Conservation (phyloP, 2,113 vertebrate species). For the Dicaeum eximium region DNA sequence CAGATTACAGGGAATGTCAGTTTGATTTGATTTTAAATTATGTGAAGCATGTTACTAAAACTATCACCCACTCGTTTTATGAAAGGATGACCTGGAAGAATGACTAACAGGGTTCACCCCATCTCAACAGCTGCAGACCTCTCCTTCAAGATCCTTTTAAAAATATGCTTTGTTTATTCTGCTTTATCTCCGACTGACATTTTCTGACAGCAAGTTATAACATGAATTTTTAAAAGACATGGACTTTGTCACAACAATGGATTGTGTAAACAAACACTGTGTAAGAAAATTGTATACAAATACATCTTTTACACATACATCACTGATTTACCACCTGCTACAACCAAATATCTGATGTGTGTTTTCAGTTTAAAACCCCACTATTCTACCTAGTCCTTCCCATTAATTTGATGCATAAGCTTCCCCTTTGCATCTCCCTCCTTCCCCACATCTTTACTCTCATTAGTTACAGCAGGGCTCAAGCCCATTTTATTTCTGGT, state of each 20-base stretch:
- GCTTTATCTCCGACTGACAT: background rate
- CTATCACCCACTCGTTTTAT: background rate
- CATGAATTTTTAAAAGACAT: background rate
- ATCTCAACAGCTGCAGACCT: background rate
- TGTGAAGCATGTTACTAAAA: background rate
- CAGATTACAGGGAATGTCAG: background rate
- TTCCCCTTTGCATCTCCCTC: background rate
- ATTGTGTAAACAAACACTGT: background rate
- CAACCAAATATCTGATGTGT: background rate
- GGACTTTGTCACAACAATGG: background rate
- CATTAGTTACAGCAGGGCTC: background rate
- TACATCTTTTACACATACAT: background rate
- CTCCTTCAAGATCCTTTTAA: background rate
- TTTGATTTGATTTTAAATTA: background rate
- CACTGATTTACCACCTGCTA: background rate
- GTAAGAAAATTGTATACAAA: background rate
- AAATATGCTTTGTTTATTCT: background rate
- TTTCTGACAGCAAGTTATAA: background rate
- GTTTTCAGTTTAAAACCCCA: background rate
- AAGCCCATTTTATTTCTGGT: conserved; percentile 14
- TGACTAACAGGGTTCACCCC: background rate
- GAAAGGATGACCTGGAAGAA: background rate
- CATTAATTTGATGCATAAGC: background rate
- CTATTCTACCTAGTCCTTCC: background rate
- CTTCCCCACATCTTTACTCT: background rate